Percentiles rank a stretch among this genome's conserved stretches.
phyloP scores from a whole-genome alignment of 2,888 invertebrate species.

The Xestia ashworthii region DNA sequence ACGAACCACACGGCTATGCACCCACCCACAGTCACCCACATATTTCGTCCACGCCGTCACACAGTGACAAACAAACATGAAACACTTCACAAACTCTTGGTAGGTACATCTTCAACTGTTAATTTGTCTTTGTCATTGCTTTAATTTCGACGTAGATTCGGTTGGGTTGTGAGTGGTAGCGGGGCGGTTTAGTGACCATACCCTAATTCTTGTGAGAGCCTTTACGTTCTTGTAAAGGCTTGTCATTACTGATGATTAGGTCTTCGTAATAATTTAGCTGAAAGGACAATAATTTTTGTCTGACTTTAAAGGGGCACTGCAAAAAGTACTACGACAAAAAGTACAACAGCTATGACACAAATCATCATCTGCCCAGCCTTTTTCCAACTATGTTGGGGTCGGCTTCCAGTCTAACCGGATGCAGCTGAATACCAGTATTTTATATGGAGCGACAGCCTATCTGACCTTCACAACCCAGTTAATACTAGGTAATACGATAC shows the following conservation, averaged over 20 bases:
- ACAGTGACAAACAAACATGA: constrained; percentile 28
- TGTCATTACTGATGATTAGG: too few species aligned
- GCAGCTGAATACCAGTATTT: too few species aligned
- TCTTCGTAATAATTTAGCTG: neutral
- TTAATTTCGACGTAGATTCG: constrained; percentile 62
- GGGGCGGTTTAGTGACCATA: neutral
- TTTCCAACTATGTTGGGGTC: too few species aligned
- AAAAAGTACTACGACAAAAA: too few species aligned
- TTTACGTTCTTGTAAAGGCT: neutral
- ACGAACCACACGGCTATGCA: constrained; percentile 3
- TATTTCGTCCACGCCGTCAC: constrained; percentile 24
- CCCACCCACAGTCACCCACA: neutral
- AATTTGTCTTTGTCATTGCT: constrained; percentile 69
- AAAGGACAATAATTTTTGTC: too few species aligned
- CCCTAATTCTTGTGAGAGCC: neutral
- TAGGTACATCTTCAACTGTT: constrained; percentile 64
- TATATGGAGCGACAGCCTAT: too few species aligned
- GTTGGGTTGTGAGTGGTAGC: constrained; percentile 44
- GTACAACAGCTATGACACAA: too few species aligned
- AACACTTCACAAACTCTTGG: constrained; percentile 44
- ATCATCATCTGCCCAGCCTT: too few species aligned
- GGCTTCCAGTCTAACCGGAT: too few species aligned
- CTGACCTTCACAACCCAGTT: too few species aligned
- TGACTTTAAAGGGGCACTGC: too few species aligned
- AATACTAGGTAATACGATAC: too few species aligned